Evolutionary conservation across 1,140 invertebrate species (phyloP).

Genomic region (Trichonephila inaurata): DNA sequence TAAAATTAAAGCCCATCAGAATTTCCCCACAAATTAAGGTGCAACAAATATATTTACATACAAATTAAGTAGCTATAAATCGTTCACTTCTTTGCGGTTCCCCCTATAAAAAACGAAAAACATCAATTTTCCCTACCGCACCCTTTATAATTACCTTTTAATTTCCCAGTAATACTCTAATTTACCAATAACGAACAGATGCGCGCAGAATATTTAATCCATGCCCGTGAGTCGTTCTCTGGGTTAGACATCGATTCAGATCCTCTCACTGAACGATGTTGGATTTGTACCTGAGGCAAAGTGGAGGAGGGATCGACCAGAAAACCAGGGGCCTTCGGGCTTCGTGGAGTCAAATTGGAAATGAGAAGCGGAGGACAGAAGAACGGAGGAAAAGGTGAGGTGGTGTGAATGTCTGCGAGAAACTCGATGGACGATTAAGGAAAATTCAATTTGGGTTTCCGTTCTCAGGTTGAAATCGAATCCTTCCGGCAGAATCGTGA

Average conservation of each 20-base stretch:
- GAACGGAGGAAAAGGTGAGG: conserved; percentile 3
- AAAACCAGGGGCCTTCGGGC: neutral
- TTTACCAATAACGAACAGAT: neutral
- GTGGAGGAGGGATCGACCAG: neutral
- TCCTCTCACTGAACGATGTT: neutral
- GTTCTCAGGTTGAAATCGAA: conserved; percentile 42
- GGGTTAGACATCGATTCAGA: neutral
- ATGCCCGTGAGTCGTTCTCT: neutral
- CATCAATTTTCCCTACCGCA: too few species aligned
- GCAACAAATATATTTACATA: too few species aligned
- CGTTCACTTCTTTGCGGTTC: too few species aligned
- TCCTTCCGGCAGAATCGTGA: neutral
- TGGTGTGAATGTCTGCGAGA: neutral
- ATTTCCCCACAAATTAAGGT: too few species aligned
- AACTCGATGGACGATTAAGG: conserved; percentile 25
- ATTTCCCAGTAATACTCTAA: neutral
- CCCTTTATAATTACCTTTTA: neutral
- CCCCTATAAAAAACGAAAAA: too few species aligned
- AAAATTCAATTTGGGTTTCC: conserved; percentile 64
- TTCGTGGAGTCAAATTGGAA: neutral
- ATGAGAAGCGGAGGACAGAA: neutral
- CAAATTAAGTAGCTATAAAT: too few species aligned
- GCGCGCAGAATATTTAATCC: neutral
- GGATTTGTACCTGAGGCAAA: neutral
- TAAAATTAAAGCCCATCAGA: too few species aligned